Evolutionary conservation across 2,113 vertebrate species (phyloP), one percentile per base, ranked within the genome.

Genomic region (Isichthys henryi): DNA sequence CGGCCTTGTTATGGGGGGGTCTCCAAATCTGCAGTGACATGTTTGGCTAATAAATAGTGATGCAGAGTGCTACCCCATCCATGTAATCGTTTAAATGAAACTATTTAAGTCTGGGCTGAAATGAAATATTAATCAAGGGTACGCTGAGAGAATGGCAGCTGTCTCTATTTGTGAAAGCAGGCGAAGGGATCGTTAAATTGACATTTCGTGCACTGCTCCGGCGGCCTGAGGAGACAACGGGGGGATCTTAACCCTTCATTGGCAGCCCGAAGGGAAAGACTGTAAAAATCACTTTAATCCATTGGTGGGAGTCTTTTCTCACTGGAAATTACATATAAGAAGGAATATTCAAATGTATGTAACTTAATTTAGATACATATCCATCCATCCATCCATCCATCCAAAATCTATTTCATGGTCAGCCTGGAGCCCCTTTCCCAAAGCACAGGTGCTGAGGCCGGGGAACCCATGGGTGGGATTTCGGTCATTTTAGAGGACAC

Each of bases 1-100:
- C 43, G 50, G 11, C 45, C 85, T 87, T 87, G 23, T 87, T 52
- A 5, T 50, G 49, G 13, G 43, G 43, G 19, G 8, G 0, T 48
- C 39, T 84, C 3, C 82, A 84, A 46, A 45, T 86, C 83, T 5
- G 27, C 2, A 27, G n/a, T 86, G 83, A n/a, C 23, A 49, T 50
- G 83, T 49, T 50, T 49, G 5, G 48, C 7, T 86, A 48, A 86
- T 50, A 86, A 50, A 49, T 13, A 49, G 83, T 11, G 48, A 17
- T 13, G 46, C 23, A 86, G 7, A 19, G 17, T 53, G 17, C n/a
- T 53, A 87, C 35, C 49, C 86, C 49, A 56, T 87, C 50, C 50
- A 56, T 31, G 49, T 86, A 87, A 87, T 87, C 21, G 49, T 56
- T 56, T 87, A 52, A 87, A 56, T 87, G 27, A 87, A 87, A 53